phyloP scores from a whole-genome alignment of 2,113 vertebrate species.

The Strigops habroptila region DNA sequence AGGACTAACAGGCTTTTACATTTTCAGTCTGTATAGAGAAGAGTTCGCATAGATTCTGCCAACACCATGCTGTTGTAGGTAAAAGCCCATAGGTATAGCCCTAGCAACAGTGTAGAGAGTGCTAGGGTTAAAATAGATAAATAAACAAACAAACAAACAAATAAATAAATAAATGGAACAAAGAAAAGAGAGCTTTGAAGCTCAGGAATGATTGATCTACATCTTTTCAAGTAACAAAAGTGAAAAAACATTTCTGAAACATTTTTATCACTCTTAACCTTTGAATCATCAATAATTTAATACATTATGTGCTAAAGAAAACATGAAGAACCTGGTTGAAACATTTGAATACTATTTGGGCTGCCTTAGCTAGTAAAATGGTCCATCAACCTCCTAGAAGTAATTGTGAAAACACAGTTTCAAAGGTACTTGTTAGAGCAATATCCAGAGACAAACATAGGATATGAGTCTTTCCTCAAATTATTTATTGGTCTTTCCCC shows the following conservation, averaged over 20 bases:
- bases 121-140: neutral
- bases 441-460: neutral
- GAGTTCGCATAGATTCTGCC: neutral
- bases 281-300: slow-evolving; percentile 28
- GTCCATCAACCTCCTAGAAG: neutral
- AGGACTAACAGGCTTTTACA: neutral
- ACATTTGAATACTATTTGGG: neutral
- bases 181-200: neutral
- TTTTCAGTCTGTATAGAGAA: neutral
- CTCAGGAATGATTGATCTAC: neutral
- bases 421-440: neutral
- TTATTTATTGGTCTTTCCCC: neutral
- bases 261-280: slow-evolving; percentile 1
- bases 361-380: neutral
- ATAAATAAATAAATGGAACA: neutral
- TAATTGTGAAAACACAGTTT: neutral
- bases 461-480: neutral
- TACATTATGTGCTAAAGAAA: neutral
- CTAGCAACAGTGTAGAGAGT: neutral
- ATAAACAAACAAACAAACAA: neutral
- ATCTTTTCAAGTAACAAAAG: neutral
- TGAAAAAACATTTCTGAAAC: neutral
- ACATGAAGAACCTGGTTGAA: neutral
- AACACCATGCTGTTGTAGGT: neutral
- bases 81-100: neutral